These are phyloP conservation scores for Pherbina coryleti DNA, from an alignment of 2,888 invertebrate genomes.

Conservation along the genomic window DNA sequence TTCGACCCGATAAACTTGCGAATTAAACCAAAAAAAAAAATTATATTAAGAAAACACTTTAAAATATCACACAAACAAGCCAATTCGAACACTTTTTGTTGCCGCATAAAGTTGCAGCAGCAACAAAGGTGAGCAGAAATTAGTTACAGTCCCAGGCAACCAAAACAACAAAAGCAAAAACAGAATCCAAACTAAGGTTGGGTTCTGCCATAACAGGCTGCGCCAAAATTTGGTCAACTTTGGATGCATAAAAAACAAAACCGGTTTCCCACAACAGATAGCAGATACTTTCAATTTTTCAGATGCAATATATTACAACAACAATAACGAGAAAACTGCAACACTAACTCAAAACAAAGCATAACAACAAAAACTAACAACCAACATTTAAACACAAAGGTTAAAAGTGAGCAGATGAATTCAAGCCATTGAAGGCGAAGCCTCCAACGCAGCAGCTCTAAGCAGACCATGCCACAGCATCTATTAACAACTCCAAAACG, in stretches of 20 bases:
- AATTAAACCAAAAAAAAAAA: background rate
- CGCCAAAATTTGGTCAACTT: slow-evolving; percentile 12
- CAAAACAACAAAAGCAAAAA: background rate
- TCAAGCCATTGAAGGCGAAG: background rate
- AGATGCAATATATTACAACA: slow-evolving; percentile 12
- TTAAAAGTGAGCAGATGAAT: slow-evolving; percentile 45
- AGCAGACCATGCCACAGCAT: background rate
- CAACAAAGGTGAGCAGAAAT: slow-evolving; percentile 41
- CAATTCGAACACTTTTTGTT: background rate
- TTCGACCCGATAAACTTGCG: slow-evolving; percentile 12
- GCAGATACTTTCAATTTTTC: slow-evolving; percentile 29
- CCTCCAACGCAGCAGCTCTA: slow-evolving; percentile 9
- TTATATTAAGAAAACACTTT: background rate
- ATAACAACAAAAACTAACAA: slow-evolving; percentile 3
- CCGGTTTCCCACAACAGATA: slow-evolving; percentile 2
- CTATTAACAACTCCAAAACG: background rate
- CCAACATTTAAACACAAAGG: slow-evolving; percentile 40
- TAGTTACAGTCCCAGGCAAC: slow-evolving; percentile 24
- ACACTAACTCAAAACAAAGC: background rate
- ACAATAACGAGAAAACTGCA: background rate
- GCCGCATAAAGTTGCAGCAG: background rate
- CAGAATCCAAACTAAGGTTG: slow-evolving; percentile 40
- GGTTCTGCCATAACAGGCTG: slow-evolving; percentile 12
- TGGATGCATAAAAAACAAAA: background rate
- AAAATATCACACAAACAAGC: slow-evolving; percentile 18